These are phyloP conservation scores for Dasyornis broadbenti DNA, from an alignment of 2,113 vertebrate species.

Conservation along the genomic window DNA sequence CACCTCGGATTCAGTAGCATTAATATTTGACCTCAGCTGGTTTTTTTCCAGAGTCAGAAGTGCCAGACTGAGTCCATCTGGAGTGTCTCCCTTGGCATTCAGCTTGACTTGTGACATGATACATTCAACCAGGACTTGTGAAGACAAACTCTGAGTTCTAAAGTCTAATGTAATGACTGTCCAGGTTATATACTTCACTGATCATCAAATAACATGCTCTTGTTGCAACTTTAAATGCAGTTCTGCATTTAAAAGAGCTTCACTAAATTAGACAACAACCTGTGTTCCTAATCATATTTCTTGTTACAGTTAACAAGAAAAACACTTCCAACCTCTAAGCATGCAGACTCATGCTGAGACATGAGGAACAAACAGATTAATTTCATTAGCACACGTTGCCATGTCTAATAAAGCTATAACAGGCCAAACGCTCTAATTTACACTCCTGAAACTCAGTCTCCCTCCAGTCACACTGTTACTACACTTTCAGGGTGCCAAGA, in stretches of 20 bases:
- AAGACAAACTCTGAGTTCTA: neutral
- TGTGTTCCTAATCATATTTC: neutral
- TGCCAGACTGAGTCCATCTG: slow-evolving; percentile 40
- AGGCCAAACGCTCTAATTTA: slow-evolving; percentile 33
- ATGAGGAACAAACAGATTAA: slow-evolving; percentile 21
- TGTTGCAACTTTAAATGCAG: neutral
- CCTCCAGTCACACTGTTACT: neutral
- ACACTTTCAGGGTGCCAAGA: slow-evolving; percentile 10
- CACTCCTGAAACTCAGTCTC: neutral
- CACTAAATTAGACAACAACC: neutral
- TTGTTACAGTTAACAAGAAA: slow-evolving; percentile 12
- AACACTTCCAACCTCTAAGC: neutral
- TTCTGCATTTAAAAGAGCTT: neutral
- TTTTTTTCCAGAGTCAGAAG: neutral
- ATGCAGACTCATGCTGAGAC: neutral
- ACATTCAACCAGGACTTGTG: neutral
- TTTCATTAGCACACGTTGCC: slow-evolving; percentile 19
- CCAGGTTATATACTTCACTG: neutral
- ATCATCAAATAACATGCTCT: neutral
- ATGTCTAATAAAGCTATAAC: slow-evolving; percentile 9
- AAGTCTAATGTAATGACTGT: neutral
- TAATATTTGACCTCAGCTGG: neutral
- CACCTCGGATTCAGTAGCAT: neutral
- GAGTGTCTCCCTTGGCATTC: slow-evolving; percentile 18
- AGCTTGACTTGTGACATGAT: neutral